A percentile compares a stretch with the other conserved stretches of the same genome.
These are phyloP conservation scores for Leptopilina boulardi DNA, from an alignment of 1,140 invertebrate genomes.

Conservation along the genomic window DNA sequence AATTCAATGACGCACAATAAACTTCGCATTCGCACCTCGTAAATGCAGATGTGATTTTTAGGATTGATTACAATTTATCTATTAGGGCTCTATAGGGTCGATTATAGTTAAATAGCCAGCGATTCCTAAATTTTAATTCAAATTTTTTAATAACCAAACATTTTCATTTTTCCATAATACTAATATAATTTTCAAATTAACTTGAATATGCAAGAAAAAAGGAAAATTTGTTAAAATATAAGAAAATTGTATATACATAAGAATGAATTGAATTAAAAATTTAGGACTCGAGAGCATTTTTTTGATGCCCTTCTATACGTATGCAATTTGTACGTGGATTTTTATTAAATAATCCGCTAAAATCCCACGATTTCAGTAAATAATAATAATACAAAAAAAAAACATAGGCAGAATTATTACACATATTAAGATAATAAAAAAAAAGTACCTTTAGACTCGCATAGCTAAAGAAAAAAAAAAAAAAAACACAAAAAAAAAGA, in stretches of 20 bases:
- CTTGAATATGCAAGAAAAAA: neutral
- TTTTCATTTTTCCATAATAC: neutral
- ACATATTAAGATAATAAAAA: conserved; percentile 29
- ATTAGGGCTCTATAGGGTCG: conserved; percentile 8
- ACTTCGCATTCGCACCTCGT: conserved; percentile 74
- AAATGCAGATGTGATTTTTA: conserved; percentile 76
- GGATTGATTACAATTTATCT: conserved; percentile 51
- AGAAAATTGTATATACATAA: neutral
- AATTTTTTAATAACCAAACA: neutral
- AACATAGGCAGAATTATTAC: conserved; percentile 5
- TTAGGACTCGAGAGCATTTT: conserved; percentile 1
- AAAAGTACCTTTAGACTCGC: conserved; percentile 21
- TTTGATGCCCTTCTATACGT: conserved; percentile 18
- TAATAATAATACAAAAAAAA: neutral
- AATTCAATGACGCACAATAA: conserved; percentile 75
- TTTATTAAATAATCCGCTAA: neutral
- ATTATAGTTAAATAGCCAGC: neutral
- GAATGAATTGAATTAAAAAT: neutral
- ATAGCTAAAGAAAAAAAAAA: conserved; percentile 9
- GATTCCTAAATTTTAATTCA: conserved; percentile 9
- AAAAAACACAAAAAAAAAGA: no score
- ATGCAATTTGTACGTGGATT: conserved; percentile 21
- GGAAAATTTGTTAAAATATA: neutral
- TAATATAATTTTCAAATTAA: no score
- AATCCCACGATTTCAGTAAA: neutral